Percentiles rank a stretch among this genome's conserved stretches.
Conservation (phyloP, 2,888 invertebrate species). For the Xestia xanthographa region DNA sequence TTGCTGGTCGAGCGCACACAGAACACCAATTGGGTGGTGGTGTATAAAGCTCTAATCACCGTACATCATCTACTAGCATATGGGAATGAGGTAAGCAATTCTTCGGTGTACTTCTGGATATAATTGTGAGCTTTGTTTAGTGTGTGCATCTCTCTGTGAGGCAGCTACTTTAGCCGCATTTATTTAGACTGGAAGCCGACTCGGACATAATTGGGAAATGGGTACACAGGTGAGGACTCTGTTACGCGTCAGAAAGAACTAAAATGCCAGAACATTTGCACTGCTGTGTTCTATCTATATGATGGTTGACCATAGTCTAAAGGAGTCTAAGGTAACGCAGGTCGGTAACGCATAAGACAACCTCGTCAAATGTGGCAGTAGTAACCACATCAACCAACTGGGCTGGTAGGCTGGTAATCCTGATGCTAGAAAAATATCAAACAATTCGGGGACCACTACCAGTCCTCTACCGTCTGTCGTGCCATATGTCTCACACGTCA, state of each 20-base stretch:
- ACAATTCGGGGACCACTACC: not conserved
- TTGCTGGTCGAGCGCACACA: conserved; percentile 99
- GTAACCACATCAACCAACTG: not conserved
- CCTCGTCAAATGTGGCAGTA: not conserved
- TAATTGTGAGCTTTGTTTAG: not conserved
- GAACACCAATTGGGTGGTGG: conserved; percentile 99
- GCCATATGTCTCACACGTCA: conserved; percentile 2
- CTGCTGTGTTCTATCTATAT: not conserved
- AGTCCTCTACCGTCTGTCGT: not conserved
- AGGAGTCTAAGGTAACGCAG: no score
- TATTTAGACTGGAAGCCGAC: not conserved
- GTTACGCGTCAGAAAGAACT: no score
- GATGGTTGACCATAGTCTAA: not conserved
- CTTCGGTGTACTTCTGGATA: not conserved
- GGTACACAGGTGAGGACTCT: not conserved
- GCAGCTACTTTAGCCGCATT: not conserved
- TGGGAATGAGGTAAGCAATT: conserved; percentile 97
- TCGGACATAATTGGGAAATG: not conserved
- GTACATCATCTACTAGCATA: conserved; percentile 99
- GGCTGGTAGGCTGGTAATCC: not conserved
- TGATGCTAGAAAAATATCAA: not conserved
- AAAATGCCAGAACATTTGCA: not conserved
- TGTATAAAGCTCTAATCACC: conserved; percentile 99
- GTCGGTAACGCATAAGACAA: not conserved
- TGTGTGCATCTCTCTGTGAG: not conserved